phyloP scores from a whole-genome alignment of 1,140 invertebrate genomes.

The Drosophila lacteicornis region DNA sequence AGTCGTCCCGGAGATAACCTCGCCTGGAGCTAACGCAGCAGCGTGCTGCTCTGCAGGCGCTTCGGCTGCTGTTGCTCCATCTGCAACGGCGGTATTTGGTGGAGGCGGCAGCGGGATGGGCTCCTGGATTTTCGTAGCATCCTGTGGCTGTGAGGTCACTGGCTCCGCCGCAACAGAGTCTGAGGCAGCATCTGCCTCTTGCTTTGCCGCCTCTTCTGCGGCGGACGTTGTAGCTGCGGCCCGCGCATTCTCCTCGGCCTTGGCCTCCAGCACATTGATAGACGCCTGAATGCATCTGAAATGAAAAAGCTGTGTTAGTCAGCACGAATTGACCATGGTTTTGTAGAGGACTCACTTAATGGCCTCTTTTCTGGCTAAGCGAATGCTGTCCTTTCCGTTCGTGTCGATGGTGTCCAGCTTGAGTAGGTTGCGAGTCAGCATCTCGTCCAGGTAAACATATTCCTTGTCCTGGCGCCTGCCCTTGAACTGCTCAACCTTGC shows the following conservation, averaged over 20 bases:
- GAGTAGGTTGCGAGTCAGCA: conserved; percentile 96
- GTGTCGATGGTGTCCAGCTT: conserved; percentile 96
- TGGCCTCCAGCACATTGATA: conserved; percentile 92
- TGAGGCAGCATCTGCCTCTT: conserved; percentile 15
- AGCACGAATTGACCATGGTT: neutral
- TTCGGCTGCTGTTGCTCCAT: neutral
- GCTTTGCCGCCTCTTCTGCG: conserved; percentile 5
- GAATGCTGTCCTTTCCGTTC: conserved; percentile 94
- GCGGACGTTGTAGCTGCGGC: neutral
- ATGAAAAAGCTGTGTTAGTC: neutral
- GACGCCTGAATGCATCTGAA: conserved; percentile 91
- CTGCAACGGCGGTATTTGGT: conserved; percentile 32
- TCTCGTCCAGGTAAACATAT: conserved; percentile 96
- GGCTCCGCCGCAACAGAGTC: conserved; percentile 49
- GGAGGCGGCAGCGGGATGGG: conserved; percentile 79
- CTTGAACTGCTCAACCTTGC: conserved; percentile 91
- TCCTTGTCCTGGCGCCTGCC: conserved; percentile 92
- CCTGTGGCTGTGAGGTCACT: conserved; percentile 58
- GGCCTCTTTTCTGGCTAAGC: conserved; percentile 93
- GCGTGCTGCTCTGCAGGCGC: neutral
- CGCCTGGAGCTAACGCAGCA: conserved; percentile 8
- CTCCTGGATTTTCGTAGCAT: conserved; percentile 77
- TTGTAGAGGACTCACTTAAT: conserved; percentile 87
- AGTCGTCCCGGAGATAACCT: conserved; percentile 28
- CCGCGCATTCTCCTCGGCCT: conserved; percentile 86